Evolutionary conservation across 1,140 invertebrate species (phyloP), one percentile per base, ranked within the genome.

Genomic region (Araneus ventricosus): DNA sequence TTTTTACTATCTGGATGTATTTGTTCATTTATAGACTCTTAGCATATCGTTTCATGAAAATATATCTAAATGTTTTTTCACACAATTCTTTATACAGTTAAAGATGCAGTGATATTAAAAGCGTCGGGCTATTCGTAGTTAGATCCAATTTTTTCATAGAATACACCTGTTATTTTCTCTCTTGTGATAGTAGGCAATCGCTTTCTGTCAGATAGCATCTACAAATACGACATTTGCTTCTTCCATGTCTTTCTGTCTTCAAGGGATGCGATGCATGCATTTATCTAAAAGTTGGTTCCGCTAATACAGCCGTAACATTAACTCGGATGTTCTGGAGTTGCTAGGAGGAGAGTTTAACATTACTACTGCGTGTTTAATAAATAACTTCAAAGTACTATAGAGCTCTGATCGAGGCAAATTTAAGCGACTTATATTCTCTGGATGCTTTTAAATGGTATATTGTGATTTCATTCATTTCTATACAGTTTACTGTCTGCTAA

Each of bases 41-140:
- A 75, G 70, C 70, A 75, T 75, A 20, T 37, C 70, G 0, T 4
- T 75, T 75, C 17, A 75, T 6, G 4, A n/a, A 5, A 63, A n/a
- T 75, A 30, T 4, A 20, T 37, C 27, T 75, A 75, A 75, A 75
- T 30, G 70, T 75, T 37, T 14, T 75, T 22, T 34, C 30, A 34
- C 34, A 37, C 20, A 75, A 37, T 75, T 10, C 5, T 34, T 75
- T 22, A 75, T 34, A 17, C 70, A 20, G 37, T 75, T 75, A 75
- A 75, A 75, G 34, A 75, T 75, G 70, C 70, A 75, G 70, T 75
- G 70, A 75, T 75, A 37, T 34, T 34, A 6, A 75, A 20, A 75
- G 20, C 20, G 20, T 24, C 6, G 10, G 20, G 70, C 34, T 34
- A 37, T 22, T 75, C 70, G 70, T 75, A 75, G 70, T 75, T 75